Percentiles rank a stretch among this genome's conserved stretches.
These are phyloP conservation scores for Sericinus montela DNA, from an alignment of 2,888 invertebrate species.

Conservation along the genomic window DNA sequence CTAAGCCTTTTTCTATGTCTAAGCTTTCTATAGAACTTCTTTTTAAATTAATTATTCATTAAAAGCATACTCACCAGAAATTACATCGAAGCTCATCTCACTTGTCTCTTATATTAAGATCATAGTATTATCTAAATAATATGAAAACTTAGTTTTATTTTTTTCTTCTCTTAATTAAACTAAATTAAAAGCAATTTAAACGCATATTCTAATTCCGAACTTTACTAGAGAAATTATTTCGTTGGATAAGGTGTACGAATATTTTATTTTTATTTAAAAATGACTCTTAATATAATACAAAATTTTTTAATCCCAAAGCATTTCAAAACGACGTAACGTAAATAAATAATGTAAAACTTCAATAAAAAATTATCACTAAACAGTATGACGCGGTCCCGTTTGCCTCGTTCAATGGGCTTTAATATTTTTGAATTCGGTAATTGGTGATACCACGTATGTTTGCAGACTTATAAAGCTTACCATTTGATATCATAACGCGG, in stretches of 20 bases:
- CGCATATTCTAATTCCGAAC: conserved; percentile 17
- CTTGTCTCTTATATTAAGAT: no score
- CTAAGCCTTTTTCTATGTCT: no score
- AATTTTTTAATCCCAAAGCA: conserved; percentile 30
- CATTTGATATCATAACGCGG: conserved; percentile 64
- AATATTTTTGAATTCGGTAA: conserved; percentile 23
- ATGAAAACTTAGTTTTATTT: no score
- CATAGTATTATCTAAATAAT: no score
- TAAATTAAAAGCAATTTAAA: conserved; percentile 13
- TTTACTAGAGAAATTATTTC: background rate
- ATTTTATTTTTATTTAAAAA: no score
- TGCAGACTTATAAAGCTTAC: conserved; percentile 51
- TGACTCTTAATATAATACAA: background rate
- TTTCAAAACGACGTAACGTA: conserved; percentile 39
- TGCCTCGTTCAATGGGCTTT: background rate
- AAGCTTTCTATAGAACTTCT: no score
- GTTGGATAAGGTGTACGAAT: no score
- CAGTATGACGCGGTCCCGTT: conserved; percentile 21
- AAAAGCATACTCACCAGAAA: background rate
- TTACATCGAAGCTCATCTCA: background rate
- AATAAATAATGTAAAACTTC: conserved; percentile 56
- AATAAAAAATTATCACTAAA: conserved; percentile 65
- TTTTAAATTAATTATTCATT: background rate
- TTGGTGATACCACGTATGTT: conserved; percentile 18
- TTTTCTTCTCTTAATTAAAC: no score